Percentiles rank a stretch among this genome's conserved stretches.
phyloP scores from a whole-genome alignment of 2,888 invertebrate genomes.

The Drosophila neotestacea region DNA sequence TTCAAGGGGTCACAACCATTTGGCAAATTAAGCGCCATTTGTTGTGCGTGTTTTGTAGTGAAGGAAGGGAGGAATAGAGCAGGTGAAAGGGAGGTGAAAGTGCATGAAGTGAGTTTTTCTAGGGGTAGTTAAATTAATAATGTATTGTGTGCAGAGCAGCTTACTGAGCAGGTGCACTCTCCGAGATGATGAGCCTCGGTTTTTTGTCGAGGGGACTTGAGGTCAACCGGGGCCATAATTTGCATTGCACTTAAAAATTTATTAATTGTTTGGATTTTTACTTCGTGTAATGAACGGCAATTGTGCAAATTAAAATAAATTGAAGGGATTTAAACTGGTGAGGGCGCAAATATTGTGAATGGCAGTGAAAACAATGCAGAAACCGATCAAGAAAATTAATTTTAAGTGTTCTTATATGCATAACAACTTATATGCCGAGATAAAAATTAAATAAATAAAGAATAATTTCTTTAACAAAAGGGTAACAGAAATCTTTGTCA shows the following conservation, averaged over 20 bases:
- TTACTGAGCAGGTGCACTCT: conserved; percentile 55
- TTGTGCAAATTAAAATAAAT: conserved; percentile 47
- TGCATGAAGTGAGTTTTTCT: conserved; percentile 7
- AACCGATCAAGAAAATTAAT: conserved; percentile 27
- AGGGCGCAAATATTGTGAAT: not conserved
- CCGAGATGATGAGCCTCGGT: conserved; percentile 46
- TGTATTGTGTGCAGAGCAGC: conserved; percentile 73
- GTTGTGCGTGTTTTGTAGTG: conserved; percentile 62
- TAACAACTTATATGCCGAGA: too few species aligned
- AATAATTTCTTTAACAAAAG: too few species aligned
- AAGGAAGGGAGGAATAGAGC: not conserved
- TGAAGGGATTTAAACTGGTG: not conserved
- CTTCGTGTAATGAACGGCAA: conserved; percentile 57
- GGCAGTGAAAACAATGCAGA: conserved; percentile 14
- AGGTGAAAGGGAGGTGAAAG: not conserved
- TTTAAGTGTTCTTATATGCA: too few species aligned
- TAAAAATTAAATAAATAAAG: too few species aligned
- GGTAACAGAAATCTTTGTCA: too few species aligned
- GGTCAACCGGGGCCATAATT: conserved; percentile 61
- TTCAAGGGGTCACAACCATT: conserved; percentile 56
- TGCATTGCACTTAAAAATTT: conserved; percentile 75
- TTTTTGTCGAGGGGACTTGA: conserved; percentile 41
- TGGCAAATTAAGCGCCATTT: conserved; percentile 77
- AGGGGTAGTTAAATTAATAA: conserved; percentile 68
- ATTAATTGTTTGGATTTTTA: conserved; percentile 73